phyloP scores from a whole-genome alignment of 2,888 invertebrate species.

The Ophion ellenae region DNA sequence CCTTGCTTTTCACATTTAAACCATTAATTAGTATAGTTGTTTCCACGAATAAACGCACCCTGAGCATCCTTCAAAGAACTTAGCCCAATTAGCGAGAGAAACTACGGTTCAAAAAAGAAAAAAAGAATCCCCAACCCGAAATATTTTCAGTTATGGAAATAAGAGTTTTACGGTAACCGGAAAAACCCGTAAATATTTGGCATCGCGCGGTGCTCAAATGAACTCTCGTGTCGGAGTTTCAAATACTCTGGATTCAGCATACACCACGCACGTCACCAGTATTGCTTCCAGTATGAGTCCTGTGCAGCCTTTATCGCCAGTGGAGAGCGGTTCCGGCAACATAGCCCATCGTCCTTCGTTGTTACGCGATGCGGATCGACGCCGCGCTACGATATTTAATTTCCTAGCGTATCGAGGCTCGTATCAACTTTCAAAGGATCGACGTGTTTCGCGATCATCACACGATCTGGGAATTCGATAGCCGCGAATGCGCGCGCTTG shows the following conservation, averaged over 20 bases:
- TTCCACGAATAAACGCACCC: not conserved
- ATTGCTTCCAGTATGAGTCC: not conserved
- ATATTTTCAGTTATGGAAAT: not conserved
- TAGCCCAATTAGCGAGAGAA: not conserved
- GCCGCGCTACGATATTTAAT: not conserved
- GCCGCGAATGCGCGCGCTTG: no score
- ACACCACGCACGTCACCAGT: not conserved
- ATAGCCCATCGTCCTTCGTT: not conserved
- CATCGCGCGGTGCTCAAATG: not conserved
- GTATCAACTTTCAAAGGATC: conserved; percentile 11
- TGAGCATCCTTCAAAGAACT: conserved; percentile 11
- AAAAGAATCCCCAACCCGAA: not conserved
- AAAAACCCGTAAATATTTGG: conserved; percentile 1
- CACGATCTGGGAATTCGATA: conserved; percentile 3
- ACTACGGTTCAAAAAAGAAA: not conserved
- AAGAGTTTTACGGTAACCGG: not conserved
- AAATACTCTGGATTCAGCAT: not conserved
- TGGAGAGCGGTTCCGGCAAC: not conserved
- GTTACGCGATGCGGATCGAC: not conserved
- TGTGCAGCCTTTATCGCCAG: not conserved
- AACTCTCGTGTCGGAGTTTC: not conserved
- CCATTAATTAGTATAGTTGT: conserved; percentile 7
- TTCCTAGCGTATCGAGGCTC: not conserved
- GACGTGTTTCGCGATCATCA: conserved; percentile 1
- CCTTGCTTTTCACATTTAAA: not conserved